Evolutionary conservation across 1,140 invertebrate genomes (phyloP).

Genomic region (Phocides pigmalion): DNA sequence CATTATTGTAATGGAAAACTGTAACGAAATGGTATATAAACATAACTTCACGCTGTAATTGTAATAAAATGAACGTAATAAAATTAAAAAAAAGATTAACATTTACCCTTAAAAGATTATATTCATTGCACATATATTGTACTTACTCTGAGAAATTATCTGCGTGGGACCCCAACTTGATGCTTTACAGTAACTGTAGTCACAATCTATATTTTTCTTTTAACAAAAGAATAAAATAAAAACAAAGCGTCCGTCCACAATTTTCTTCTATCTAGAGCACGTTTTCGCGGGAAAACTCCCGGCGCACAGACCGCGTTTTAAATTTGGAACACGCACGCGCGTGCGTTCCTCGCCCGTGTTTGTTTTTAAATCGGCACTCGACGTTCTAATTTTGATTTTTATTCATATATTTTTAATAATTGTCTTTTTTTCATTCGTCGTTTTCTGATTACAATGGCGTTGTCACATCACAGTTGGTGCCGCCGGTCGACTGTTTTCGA

Average conservation of each 20-base stretch:
- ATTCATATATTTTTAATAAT: constrained; percentile 32
- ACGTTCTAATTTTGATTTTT: constrained; percentile 32
- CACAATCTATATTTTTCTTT: background rate
- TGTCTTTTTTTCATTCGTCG: background rate
- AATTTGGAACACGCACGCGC: constrained; percentile 54
- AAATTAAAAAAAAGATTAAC: no score
- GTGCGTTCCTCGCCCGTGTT: constrained; percentile 39
- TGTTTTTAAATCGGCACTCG: constrained; percentile 40
- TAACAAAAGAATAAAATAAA: background rate
- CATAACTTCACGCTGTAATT: no score
- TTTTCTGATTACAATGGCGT: constrained; percentile 36
- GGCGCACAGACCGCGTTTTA: constrained; percentile 43
- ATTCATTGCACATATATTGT: no score
- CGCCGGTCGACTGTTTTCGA: constrained; percentile 62
- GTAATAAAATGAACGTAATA: no score
- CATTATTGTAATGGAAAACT: no score
- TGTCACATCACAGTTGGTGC: constrained; percentile 60
- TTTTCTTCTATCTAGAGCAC: constrained; percentile 30
- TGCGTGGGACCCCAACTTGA: constrained; percentile 40
- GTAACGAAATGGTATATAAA: no score
- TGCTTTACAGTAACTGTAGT: constrained; percentile 12
- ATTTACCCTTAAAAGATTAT: no score
- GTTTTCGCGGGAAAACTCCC: constrained; percentile 51
- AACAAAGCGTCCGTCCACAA: constrained; percentile 19
- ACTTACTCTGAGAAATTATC: constrained; percentile 41